Conservation (phyloP, 2,888 invertebrate genomes). For the Clepsis dumicolana region DNA sequence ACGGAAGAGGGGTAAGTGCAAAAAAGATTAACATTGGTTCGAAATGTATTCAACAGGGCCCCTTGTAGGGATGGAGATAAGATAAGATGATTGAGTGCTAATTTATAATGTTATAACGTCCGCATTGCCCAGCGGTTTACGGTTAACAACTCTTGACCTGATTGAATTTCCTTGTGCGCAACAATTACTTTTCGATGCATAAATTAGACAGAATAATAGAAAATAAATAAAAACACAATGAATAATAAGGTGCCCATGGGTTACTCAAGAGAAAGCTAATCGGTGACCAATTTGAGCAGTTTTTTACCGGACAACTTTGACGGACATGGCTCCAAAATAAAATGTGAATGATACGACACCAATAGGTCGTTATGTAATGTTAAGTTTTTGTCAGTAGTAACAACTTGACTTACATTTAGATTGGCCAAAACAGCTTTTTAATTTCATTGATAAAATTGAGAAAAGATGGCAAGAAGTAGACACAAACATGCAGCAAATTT, state of each 20-base stretch:
- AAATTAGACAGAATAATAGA: slow-evolving; percentile 3
- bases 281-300: slow-evolving; percentile 37
- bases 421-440: not conserved
- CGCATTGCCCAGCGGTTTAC: not conserved
- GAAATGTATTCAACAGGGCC: too few species aligned
- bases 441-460: not conserved
- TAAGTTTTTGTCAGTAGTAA: slow-evolving; percentile 31
- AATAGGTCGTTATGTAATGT: slow-evolving; percentile 38
- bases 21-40: too few species aligned
- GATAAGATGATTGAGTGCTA: too few species aligned
- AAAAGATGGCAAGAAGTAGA: not conserved
- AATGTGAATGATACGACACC: slow-evolving; percentile 42
- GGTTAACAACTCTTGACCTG: slow-evolving; percentile 18
- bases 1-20: too few species aligned
- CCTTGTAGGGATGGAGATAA: too few species aligned
- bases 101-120: not conserved
- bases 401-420: slow-evolving; percentile 24
- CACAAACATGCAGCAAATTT: not conserved
- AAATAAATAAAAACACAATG: slow-evolving; percentile 33
- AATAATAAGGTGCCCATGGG: slow-evolving; percentile 38
- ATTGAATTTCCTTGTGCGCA: slow-evolving; percentile 6
- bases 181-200: not conserved
- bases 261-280: slow-evolving; percentile 42
- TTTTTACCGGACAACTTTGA: slow-evolving; percentile 40
- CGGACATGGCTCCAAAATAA: slow-evolving; percentile 36